Evolutionary conservation across 2,888 invertebrate species (phyloP), one percentile per base, ranked within the genome.

Genomic region (Andrena fulva): DNA sequence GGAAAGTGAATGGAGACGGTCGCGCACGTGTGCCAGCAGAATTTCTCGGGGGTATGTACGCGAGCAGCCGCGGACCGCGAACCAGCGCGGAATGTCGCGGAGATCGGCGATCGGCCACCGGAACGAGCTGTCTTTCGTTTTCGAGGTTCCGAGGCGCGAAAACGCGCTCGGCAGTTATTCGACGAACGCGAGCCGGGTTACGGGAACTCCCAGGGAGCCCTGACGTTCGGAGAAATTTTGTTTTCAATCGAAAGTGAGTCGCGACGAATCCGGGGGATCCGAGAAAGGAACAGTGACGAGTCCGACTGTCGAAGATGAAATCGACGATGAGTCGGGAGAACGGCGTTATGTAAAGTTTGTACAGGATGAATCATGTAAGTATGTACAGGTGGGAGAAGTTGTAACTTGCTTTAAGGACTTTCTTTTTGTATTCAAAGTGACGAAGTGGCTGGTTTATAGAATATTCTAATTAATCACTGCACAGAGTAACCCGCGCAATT

Each of bases 1-100:
- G 62, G 79, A 84, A 77, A 82, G 89, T 86, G 90, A 91, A 90
- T 90, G 80, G 68, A 35, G 87, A 82, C 83, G 80, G 80, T 60
- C 66, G 62, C 73, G 74, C 77, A 82, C 82, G 78, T 81, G 85
- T 73, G 80, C 68, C 68, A 31, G 66, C 72, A 60, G 64, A 66
- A 71, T 85, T 77, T 79, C 86, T 62, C 77, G 56, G 52, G 42
- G 48, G 56, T 62, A 56, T 71, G 82, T 84, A 77, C 60, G 50
- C 72, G 76, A 82, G 80, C 31, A 76, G 35, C 42, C 67, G 35
- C 56, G n/a, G 27, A 31, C 42, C 1, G 42, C 0, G 12, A 12
- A 4, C 42, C 4, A 42, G 42, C 42, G n/a, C 62, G 77, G 72
- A 86, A 86, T 82, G 82, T 66, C 75, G 67, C 70, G 56, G 77